Percentiles rank a stretch among this genome's conserved stretches.
Evolutionary conservation across 1,140 invertebrate genomes (phyloP).

Genomic region (Drosophila repletoides): DNA sequence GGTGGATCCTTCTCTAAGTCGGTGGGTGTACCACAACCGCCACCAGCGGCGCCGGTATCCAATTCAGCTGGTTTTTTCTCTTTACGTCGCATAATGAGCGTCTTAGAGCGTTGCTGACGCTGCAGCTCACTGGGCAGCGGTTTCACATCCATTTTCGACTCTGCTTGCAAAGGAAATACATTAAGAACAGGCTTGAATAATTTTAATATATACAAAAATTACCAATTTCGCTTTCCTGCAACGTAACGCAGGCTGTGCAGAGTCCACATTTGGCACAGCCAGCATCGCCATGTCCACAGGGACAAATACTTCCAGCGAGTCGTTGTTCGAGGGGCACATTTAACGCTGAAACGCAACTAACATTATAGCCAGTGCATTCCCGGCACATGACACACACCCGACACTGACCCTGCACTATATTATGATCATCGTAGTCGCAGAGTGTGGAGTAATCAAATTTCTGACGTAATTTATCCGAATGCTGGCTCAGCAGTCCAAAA

Average conservation of each 20-base stretch:
- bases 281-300: conserved; percentile 96
- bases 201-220: background rate
- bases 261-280: conserved; percentile 96
- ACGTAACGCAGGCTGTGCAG: conserved; percentile 89
- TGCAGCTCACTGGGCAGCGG: conserved; percentile 57
- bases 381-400: conserved; percentile 91
- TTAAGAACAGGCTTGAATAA: background rate
- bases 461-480: conserved; percentile 55
- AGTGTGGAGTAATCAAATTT: conserved; percentile 75
- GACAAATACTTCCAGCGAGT: conserved; percentile 95
- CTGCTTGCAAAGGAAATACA: conserved; percentile 5
- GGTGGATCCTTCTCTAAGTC: conserved; percentile 87
- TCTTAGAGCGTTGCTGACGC: conserved; percentile 80
- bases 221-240: conserved; percentile 76
- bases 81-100: conserved; percentile 74
- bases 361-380: conserved; percentile 97
- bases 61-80: conserved; percentile 69
- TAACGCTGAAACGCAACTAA: conserved; percentile 91
- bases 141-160: conserved; percentile 61
- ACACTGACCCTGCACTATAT: conserved; percentile 77
- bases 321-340: conserved; percentile 86
- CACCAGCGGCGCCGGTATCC: conserved; percentile 64
- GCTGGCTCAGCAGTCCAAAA: conserved; percentile 46
- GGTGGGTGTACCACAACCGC: conserved; percentile 80
- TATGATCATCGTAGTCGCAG: conserved; percentile 81